Conservation (phyloP, 1,140 invertebrate species). For the Drosophila lacteicornis region DNA sequence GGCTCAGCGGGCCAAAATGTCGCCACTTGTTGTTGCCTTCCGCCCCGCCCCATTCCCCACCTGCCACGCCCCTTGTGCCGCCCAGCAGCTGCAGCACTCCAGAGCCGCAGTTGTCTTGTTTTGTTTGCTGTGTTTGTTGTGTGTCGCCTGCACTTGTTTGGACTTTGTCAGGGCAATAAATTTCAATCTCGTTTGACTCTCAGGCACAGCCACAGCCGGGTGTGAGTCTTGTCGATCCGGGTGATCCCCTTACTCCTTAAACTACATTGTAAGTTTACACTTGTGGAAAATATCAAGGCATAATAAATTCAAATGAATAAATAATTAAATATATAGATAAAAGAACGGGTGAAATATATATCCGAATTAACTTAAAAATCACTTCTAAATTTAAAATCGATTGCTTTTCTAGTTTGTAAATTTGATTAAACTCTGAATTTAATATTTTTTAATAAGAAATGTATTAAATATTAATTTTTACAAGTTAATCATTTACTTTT, state of each 20-base stretch:
- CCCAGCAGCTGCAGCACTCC: slow-evolving; percentile 44
- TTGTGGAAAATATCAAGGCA: not conserved
- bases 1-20: slow-evolving; percentile 65
- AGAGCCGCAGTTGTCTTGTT: slow-evolving; percentile 8
- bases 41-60: slow-evolving; percentile 15
- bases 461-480: too few relatives aligned
- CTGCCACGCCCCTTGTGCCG: slow-evolving; percentile 64
- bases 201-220: slow-evolving; percentile 68
- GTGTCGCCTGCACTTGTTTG: slow-evolving; percentile 70
- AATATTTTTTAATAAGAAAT: too few relatives aligned
- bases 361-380: too few relatives aligned
- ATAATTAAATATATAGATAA: too few relatives aligned
- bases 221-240: slow-evolving; percentile 46
- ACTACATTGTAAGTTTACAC: not conserved
- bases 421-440: too few relatives aligned
- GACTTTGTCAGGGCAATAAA: slow-evolving; percentile 74
- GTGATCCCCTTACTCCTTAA: slow-evolving; percentile 11
- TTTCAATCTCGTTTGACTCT: slow-evolving; percentile 80
- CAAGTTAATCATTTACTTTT: too few relatives aligned
- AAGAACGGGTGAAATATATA: too few relatives aligned
- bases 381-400: too few relatives aligned
- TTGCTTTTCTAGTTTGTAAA: too few relatives aligned
- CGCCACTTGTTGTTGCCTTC: slow-evolving; percentile 64
- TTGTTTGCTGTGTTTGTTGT: slow-evolving; percentile 52
- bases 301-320: too few relatives aligned